These are phyloP conservation scores for Urosaurus nigricauda DNA, from an alignment of 2,797 vertebrate species.

Conservation along the genomic window DNA sequence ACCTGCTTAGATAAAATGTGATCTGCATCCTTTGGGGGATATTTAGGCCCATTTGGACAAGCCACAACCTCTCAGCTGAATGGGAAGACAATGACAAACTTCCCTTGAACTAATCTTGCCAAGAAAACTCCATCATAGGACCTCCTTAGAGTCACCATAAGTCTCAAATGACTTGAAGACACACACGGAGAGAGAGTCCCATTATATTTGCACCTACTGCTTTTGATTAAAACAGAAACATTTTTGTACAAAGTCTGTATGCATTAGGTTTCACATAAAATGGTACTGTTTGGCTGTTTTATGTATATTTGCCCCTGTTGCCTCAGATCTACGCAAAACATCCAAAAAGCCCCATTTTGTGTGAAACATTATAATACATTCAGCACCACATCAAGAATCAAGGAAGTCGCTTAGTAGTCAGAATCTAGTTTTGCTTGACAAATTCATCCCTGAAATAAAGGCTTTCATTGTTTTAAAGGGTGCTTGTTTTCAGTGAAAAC, in stretches of 20 bases:
- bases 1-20: too few relatives aligned
- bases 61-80: too few relatives aligned
- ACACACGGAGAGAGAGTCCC: not conserved
- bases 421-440: not conserved
- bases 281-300: too few relatives aligned
- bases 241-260: too few relatives aligned
- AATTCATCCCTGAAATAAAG: not conserved
- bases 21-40: not conserved
- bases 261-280: too few relatives aligned
- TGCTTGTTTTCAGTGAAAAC: not conserved
- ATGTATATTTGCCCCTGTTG: too few relatives aligned
- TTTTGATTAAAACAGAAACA: too few relatives aligned
- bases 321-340: not conserved
- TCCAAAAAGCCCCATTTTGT: rapidly evolving
- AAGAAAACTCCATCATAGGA: too few relatives aligned
- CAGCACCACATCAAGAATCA: not conserved
- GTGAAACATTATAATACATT: not conserved
- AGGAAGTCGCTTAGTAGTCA: not conserved
- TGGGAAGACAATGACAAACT: too few relatives aligned
- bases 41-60: not conserved
- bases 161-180: too few relatives aligned
- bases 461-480: not conserved
- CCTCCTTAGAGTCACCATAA: too few relatives aligned
- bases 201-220: not conserved
- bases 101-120: too few relatives aligned